Evolutionary conservation across 2,888 invertebrate species (phyloP), one percentile per base, ranked within the genome.

Genomic region (Melipona bicolor): DNA sequence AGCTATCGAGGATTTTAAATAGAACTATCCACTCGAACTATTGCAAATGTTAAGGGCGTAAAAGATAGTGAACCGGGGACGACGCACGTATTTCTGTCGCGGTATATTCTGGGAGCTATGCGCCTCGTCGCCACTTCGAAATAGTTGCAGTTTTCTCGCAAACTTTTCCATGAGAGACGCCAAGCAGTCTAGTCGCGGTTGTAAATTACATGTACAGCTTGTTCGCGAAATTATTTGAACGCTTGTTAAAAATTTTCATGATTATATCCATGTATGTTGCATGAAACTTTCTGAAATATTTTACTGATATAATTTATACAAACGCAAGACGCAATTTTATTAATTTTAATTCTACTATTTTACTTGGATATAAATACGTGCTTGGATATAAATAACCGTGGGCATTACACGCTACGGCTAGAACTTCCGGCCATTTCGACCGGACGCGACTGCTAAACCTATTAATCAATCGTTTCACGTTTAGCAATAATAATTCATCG

Each of bases 51-150:
- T 86, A 82, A 84, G 79, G 73, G 74, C 81, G 81, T 79, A 82
- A 87, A 84, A 77, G 82, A 84, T 79, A 77, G 68, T 70, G 80
- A 84, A 65, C 50, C 71, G 75, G 71, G 84, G 81, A 81, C 79
- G 81, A 67, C 76, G 89, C 64, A 89, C 88, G 90, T 92, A 92
- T 92, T 91, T 92, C 87, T 86, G 92, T 91, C 92, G 83, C 84
- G 87, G 89, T 90, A 83, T 92, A 92, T 92, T 92, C 91, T 90
- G 85, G 92, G 92, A 92, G 88, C 89, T 89, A 92, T 91, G 92
- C 90, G 43, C 73, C 68, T 19, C 76, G 81, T 79, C 75, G 83
- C 81, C 81, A 68, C 79, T 79, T 83, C 65, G 52, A 78, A 84
- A 75, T 86, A 78, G 84, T 64, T 85, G 81, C 65, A 62, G 83